phyloP scores from a whole-genome alignment of 2,888 invertebrate species.

The Neoaliturus tenellus region DNA sequence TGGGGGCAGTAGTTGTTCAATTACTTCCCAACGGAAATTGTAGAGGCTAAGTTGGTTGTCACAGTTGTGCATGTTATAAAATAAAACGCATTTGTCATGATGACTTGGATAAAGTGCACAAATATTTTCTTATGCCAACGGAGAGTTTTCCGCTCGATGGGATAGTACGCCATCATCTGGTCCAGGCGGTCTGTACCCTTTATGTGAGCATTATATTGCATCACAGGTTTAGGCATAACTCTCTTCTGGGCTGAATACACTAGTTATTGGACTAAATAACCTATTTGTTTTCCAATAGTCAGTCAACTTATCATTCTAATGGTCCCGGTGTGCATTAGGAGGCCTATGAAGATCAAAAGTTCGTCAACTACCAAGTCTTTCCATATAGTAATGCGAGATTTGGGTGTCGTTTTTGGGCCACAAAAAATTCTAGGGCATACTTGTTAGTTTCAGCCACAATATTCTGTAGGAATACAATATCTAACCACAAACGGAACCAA shows the following conservation, averaged over 20 bases:
- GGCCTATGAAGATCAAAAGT: not conserved
- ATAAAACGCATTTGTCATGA: not conserved
- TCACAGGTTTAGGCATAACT: no score
- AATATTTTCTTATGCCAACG: not conserved
- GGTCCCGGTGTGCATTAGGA: not conserved
- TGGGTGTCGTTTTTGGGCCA: not conserved
- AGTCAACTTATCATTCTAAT: not conserved
- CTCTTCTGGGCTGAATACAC: not conserved
- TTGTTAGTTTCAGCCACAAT: not conserved
- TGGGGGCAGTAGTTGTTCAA: no score
- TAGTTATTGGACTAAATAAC: not conserved
- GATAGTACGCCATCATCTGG: conserved; percentile 6
- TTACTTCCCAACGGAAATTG: no score
- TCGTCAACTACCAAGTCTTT: not conserved
- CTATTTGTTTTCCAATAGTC: not conserved
- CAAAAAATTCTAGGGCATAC: not conserved
- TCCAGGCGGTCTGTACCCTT: not conserved
- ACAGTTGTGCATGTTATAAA: no score
- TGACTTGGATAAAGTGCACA: not conserved
- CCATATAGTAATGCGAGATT: not conserved
- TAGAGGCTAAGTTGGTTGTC: no score
- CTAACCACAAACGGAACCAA: not conserved
- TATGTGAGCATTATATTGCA: no score
- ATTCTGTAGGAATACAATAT: not conserved
- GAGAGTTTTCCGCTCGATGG: not conserved